These are phyloP conservation scores for Cynocephalus volans DNA, from an alignment of 2,113 vertebrate species.

Conservation along the genomic window DNA sequence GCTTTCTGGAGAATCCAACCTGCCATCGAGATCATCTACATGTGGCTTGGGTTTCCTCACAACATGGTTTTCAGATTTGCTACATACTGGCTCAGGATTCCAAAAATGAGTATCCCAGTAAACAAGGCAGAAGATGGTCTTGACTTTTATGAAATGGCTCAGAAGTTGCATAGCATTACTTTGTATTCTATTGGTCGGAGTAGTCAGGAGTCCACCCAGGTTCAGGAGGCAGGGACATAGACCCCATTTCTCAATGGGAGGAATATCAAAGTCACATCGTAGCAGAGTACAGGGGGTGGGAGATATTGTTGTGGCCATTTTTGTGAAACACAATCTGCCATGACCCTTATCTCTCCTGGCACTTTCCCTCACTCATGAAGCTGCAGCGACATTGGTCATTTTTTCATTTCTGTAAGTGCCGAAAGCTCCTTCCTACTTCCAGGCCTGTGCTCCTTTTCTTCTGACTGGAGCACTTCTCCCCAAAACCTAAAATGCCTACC, in stretches of 20 bases:
- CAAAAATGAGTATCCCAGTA: not conserved
- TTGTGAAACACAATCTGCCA: not conserved
- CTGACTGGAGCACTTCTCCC: not conserved
- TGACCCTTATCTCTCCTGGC: not conserved
- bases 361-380: not conserved
- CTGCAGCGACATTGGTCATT: not conserved
- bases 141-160: not conserved
- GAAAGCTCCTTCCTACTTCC: not conserved
- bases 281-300: too few relatives aligned
- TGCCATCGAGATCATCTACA: not conserved
- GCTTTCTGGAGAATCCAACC: not conserved
- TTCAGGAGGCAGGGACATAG: not conserved
- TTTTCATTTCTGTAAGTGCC: not conserved
- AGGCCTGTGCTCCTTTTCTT: not conserved
- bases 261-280: too few relatives aligned
- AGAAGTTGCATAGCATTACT: not conserved
- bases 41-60: not conserved
- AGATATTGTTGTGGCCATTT: not conserved
- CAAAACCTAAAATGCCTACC: not conserved
- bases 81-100: not conserved
- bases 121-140: not conserved
- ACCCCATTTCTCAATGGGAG: not conserved
- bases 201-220: not conserved
- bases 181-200: not conserved
- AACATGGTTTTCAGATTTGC: not conserved